Conservation (phyloP, 2,797 vertebrate species). For the Tapirus indicus region DNA sequence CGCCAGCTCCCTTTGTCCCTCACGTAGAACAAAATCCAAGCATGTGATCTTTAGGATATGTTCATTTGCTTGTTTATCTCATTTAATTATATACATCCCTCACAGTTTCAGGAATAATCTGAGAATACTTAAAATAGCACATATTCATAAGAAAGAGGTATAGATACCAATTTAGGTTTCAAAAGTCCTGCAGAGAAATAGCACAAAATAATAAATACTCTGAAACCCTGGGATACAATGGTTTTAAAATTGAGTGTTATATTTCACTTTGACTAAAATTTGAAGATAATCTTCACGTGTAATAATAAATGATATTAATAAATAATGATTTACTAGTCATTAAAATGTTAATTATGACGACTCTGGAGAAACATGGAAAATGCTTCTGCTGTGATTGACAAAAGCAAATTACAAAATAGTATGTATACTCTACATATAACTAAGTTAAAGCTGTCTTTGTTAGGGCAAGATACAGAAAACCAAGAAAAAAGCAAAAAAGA, state of each 20-base stretch:
- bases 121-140: background rate
- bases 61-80: background rate
- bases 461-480: background rate
- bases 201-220: background rate
- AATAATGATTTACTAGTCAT: background rate
- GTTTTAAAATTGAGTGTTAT: background rate
- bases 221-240: background rate
- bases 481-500: background rate
- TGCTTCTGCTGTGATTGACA: background rate
- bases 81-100: background rate
- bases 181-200: conserved; percentile 32
- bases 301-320: background rate
- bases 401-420: conserved; percentile 39
- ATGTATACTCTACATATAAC: background rate
- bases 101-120: background rate
- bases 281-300: background rate
- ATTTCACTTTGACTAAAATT: conserved; percentile 20
- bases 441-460: background rate
- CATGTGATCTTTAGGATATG: background rate
- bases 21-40: background rate
- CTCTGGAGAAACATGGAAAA: background rate
- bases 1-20: background rate
- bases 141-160: background rate
- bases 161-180: background rate
- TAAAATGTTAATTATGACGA: background rate